Evolutionary conservation across 1,140 invertebrate genomes (phyloP).

Genomic region (Penaeus vannamei): DNA sequence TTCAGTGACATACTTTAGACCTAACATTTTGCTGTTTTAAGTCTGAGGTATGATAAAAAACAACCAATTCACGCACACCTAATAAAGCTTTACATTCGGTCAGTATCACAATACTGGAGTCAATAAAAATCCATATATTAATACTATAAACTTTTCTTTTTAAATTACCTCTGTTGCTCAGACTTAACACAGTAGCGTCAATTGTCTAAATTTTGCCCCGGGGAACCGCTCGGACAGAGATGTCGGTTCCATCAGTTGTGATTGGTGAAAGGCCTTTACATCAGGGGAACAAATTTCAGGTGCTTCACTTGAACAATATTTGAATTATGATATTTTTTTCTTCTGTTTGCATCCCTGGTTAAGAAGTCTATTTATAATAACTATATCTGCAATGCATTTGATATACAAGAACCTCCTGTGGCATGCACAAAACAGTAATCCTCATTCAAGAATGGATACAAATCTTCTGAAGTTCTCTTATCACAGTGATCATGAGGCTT

Average conservation of each 20-base stretch:
- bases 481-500: constrained; percentile 61
- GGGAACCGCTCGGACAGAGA: constrained; percentile 34
- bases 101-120: constrained; percentile 17
- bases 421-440: constrained; percentile 51
- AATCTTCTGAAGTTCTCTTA: constrained; percentile 58
- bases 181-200: constrained; percentile 51
- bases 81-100: constrained; percentile 1
- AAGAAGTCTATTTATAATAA: constrained; percentile 30
- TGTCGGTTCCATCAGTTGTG: constrained; percentile 47
- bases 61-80: neutral
- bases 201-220: constrained; percentile 50
- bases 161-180: constrained; percentile 48
- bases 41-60: constrained; percentile 47
- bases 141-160: constrained; percentile 53
- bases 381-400: constrained; percentile 49
- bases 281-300: constrained; percentile 53
- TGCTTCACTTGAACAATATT: constrained; percentile 38
- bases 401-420: constrained; percentile 57
- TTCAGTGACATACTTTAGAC: constrained; percentile 59
- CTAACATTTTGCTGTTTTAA: constrained; percentile 54
- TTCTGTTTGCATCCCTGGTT: constrained; percentile 59
- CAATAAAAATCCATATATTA: constrained; percentile 39
- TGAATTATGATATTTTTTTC: constrained; percentile 34
- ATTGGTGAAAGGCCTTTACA: constrained; percentile 54
- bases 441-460: constrained; percentile 56